A percentile compares a stretch with the other conserved stretches of the same genome.
Evolutionary conservation across 2,888 invertebrate genomes (phyloP).

Genomic region (Glaucopsyche alexis): DNA sequence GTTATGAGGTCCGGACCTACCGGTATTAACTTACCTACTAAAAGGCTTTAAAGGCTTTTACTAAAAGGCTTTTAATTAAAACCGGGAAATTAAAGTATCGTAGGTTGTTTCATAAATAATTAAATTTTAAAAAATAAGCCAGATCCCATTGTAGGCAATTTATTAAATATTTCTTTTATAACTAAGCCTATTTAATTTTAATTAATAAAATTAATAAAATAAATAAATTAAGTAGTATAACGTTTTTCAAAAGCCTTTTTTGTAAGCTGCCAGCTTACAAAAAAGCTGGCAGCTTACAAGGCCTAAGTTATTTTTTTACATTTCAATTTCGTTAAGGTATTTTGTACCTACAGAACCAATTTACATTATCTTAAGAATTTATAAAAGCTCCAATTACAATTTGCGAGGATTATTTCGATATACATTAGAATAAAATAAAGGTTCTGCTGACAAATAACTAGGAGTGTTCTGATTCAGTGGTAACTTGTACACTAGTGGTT

Average conservation of each 20-base stretch:
- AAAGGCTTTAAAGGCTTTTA: neutral
- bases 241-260: too few species aligned
- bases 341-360: too few species aligned
- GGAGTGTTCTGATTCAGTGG: neutral
- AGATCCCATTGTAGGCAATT: neutral
- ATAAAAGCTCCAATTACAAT: neutral
- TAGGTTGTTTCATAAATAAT: neutral
- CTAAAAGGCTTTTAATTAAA: neutral
- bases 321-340: too few species aligned
- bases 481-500: neutral
- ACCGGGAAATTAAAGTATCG: neutral
- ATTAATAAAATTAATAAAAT: too few species aligned
- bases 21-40: slow-evolving; percentile 3
- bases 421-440: neutral
- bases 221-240: too few species aligned
- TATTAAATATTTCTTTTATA: neutral
- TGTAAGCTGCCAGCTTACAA: too few species aligned
- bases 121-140: neutral
- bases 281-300: too few species aligned
- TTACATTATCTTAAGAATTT: too few species aligned
- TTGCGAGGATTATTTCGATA: neutral
- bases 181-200: too few species aligned
- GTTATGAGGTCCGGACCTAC: neutral
- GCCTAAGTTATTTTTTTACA: too few species aligned
- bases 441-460: neutral